Percentiles rank a stretch among this genome's conserved stretches.
phyloP scores from a whole-genome alignment of 2,113 vertebrate species.

The Tychaedon coryphoeus region DNA sequence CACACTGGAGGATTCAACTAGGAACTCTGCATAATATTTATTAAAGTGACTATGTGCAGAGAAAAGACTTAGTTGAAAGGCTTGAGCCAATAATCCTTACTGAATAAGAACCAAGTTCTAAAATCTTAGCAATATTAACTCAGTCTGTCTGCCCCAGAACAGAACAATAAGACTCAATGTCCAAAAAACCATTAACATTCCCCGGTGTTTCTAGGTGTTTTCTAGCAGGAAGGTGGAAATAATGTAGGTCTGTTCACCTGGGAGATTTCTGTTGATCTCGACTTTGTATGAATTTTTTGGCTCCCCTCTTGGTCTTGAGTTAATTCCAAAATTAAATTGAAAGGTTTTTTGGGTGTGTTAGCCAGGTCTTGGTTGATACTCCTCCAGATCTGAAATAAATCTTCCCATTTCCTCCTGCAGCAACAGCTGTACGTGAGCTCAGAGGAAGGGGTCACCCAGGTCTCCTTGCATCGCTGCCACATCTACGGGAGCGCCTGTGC shows the following conservation, averaged over 20 bases:
- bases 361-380: background rate
- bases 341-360: background rate
- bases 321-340: conserved; percentile 18
- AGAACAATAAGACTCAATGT: conserved; percentile 51
- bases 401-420: conserved; percentile 67
- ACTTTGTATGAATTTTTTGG: background rate
- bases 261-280: conserved; percentile 54
- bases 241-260: background rate
- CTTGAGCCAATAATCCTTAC: background rate
- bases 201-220: background rate
- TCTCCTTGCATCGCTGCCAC: conserved; percentile 93
- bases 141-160: background rate
- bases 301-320: background rate
- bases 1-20: background rate
- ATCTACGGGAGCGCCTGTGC: conserved; percentile 94
- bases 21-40: conserved; percentile 10
- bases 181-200: conserved; percentile 6
- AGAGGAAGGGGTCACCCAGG: conserved; percentile 89
- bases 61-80: conserved; percentile 32
- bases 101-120: conserved; percentile 5
- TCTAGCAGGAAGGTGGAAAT: conserved; percentile 40
- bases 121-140: conserved; percentile 40
- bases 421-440: conserved; percentile 98
- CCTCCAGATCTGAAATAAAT: conserved; percentile 29
- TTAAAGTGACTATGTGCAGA: background rate